Conservation (phyloP, 2,797 vertebrate genomes). For the Rhinatrema bivittatum region DNA sequence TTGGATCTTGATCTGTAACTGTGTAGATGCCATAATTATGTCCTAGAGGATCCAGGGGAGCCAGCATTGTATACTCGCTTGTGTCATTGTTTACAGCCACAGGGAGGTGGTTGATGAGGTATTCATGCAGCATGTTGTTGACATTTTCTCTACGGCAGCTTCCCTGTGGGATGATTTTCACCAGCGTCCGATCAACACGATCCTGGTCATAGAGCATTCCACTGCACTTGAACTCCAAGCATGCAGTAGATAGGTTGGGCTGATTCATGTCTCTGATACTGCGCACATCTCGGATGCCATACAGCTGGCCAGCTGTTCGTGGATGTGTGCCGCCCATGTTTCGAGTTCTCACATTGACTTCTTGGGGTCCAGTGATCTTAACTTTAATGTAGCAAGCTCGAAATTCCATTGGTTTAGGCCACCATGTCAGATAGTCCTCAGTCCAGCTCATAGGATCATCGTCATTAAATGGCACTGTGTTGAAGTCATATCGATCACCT, state of each 20-base stretch:
- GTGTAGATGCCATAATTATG: constrained; percentile 98
- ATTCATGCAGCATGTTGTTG: constrained; percentile 90
- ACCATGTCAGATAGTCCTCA: constrained; percentile 92
- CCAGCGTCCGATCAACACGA: constrained; percentile 85
- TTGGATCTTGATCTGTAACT: constrained; percentile 91
- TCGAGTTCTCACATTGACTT: constrained; percentile 84
- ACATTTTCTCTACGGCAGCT: constrained; percentile 82
- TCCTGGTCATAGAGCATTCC: constrained; percentile 96
- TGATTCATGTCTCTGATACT: constrained; percentile 78
- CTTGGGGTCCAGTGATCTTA: constrained; percentile 74
- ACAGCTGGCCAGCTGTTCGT: constrained; percentile 79
- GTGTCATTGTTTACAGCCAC: constrained; percentile 92
- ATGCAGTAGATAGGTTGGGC: constrained; percentile 71
- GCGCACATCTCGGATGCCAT: constrained; percentile 85
- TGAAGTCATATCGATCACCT: constrained; percentile 87
- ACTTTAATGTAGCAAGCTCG: constrained; percentile 93
- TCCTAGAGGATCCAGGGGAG: constrained; percentile 88
- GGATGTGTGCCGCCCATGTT: constrained; percentile 96
- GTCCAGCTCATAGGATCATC: constrained; percentile 97
- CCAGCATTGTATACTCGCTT: constrained; percentile 93
- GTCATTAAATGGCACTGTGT: constrained; percentile 92
- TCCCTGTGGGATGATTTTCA: constrained; percentile 89
- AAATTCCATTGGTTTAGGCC: constrained; percentile 96
- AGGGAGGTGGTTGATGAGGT: constrained; percentile 92
- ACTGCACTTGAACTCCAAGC: constrained; percentile 94